phyloP scores from a whole-genome alignment of 2,888 invertebrate genomes.

The Pandemis corylana region DNA sequence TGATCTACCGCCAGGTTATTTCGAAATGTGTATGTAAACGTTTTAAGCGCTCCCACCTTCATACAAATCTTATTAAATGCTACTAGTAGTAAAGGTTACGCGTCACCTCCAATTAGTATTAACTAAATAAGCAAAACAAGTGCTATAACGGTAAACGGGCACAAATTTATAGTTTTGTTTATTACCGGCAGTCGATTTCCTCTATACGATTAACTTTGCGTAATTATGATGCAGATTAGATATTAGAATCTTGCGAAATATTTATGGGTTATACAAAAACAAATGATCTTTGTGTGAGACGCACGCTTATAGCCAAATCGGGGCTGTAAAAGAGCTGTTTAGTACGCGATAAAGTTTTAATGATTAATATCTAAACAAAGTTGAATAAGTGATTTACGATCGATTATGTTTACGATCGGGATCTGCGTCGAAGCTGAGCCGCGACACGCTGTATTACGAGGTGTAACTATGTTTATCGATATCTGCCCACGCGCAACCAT shows the following conservation, averaged over 20 bases:
- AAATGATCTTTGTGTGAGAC: conserved; percentile 43
- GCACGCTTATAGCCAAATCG: conserved; percentile 46
- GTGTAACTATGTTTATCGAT: conserved; percentile 48
- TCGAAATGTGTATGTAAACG: conserved; percentile 47
- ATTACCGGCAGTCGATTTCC: conserved; percentile 47
- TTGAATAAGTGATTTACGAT: conserved; percentile 58
- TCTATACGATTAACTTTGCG: conserved; percentile 45
- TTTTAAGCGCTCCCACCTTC: conserved; percentile 24
- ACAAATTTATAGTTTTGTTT: conserved; percentile 50
- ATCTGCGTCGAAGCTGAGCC: conserved; percentile 47
- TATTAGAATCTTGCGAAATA: conserved; percentile 31
- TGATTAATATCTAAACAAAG: conserved; percentile 59
- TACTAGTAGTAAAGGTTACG: conserved; percentile 41
- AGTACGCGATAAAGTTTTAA: conserved; percentile 46
- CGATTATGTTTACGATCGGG: conserved; percentile 60
- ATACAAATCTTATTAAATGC: conserved; percentile 37
- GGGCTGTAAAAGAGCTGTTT: conserved; percentile 43
- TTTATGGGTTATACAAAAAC: conserved; percentile 41
- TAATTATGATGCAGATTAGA: conserved; percentile 40
- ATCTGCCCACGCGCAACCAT: conserved; percentile 44
- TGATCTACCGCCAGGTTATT: conserved; percentile 47
- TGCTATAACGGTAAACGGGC: conserved; percentile 49
- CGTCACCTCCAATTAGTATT: conserved; percentile 60
- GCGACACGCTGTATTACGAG: conserved; percentile 47
- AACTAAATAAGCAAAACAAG: conserved; percentile 56